phyloP scores from a whole-genome alignment of 2,797 vertebrate genomes.

The Phataginus tetradactyla region DNA sequence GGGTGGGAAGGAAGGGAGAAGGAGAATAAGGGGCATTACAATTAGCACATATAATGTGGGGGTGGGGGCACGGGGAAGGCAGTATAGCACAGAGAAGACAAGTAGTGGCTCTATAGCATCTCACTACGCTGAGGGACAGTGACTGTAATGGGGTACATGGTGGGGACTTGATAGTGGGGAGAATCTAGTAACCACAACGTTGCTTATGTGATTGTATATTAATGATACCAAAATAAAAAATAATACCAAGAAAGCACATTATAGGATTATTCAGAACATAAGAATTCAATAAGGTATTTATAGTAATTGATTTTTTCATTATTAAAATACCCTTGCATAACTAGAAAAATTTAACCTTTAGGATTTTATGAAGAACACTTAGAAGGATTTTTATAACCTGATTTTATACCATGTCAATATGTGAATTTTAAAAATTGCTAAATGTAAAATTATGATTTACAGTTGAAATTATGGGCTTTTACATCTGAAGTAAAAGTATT shows the following conservation, averaged over 20 bases:
- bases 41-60: no score
- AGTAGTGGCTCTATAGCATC: no score
- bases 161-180: no score
- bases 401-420: background rate
- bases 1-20: no score
- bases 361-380: constrained; percentile 27
- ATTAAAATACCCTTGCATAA: constrained; percentile 19
- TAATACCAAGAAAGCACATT: background rate
- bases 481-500: constrained; percentile 26
- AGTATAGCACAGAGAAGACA: no score
- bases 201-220: no score
- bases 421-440: constrained; percentile 44
- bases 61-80: no score
- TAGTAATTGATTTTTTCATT: constrained; percentile 23
- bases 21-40: no score
- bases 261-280: background rate
- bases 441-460: constrained; percentile 38
- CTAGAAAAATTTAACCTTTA: constrained; percentile 21
- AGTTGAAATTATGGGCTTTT: constrained; percentile 34
- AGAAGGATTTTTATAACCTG: background rate
- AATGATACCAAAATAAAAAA: no score
- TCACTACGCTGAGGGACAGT: no score
- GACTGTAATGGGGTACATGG: no score
- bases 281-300: constrained; percentile 1
- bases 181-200: no score